phyloP scores from a whole-genome alignment of 2,888 invertebrate genomes.

The Dasypolia templi region DNA sequence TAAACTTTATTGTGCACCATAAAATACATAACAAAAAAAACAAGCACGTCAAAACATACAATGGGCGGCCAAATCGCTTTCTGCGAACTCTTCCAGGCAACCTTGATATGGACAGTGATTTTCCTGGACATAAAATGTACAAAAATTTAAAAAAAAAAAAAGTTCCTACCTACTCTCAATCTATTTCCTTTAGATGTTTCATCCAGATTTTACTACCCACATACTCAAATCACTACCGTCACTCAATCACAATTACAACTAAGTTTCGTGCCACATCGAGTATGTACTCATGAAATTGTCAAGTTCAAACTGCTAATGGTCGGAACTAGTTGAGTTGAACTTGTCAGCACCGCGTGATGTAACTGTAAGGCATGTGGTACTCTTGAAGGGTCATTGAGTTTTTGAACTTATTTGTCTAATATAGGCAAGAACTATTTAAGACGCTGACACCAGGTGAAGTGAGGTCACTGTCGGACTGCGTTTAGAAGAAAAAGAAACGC shows the following conservation, averaged over 20 bases:
- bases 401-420: background rate
- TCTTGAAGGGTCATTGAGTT: conserved; percentile 24
- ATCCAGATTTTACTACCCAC: background rate
- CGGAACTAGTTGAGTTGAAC: conserved; percentile 48
- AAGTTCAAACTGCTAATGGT: conserved; percentile 60
- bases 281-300: conserved; percentile 59
- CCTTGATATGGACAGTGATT: too few relatives aligned
- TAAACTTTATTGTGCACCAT: too few relatives aligned
- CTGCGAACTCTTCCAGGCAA: too few relatives aligned
- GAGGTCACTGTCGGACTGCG: too few relatives aligned
- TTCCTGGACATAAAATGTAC: too few relatives aligned
- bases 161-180: background rate
- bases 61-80: too few relatives aligned
- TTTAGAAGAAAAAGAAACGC: too few relatives aligned
- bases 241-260: conserved; percentile 4
- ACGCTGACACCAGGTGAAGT: too few relatives aligned
- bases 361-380: conserved; percentile 15
- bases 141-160: too few relatives aligned
- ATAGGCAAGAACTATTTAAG: background rate
- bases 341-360: conserved; percentile 30
- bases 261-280: conserved; percentile 44
- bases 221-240: conserved; percentile 1
- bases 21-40: too few relatives aligned
- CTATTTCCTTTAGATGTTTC: background rate
- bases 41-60: too few relatives aligned